Percentiles rank a stretch among this genome's conserved stretches.
Conservation (phyloP, 2,113 vertebrate genomes). For the Corythornis vintsioides region DNA sequence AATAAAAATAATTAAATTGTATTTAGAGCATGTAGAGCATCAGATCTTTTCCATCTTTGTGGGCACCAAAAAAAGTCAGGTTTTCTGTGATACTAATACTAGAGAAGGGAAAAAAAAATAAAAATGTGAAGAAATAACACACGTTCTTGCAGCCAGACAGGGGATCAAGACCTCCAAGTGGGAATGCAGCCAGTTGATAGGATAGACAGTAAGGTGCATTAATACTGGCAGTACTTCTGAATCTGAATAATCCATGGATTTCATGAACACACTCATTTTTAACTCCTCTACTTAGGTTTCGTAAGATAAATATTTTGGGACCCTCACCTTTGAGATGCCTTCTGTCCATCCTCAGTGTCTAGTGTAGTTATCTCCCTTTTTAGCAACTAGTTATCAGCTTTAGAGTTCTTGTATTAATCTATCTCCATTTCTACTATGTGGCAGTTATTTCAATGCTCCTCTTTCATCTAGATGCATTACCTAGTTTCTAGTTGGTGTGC, state of each 20-base stretch:
- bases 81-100: not conserved
- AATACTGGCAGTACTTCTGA: not conserved
- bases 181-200: not conserved
- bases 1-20: slow-evolving; percentile 54
- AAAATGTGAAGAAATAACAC: not conserved
- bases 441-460: not conserved
- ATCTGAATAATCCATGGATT: not conserved
- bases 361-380: not conserved
- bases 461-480: not conserved
- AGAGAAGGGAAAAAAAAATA: not conserved
- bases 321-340: not conserved
- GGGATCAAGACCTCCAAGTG: not conserved
- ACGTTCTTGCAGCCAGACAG: not conserved
- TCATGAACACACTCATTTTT: not conserved
- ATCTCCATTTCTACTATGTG: not conserved
- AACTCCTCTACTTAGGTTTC: not conserved
- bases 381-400: not conserved
- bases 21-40: not conserved
- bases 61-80: not conserved
- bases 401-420: not conserved
- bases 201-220: not conserved
- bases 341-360: not conserved
- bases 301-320: not conserved
- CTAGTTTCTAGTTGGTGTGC: not conserved
- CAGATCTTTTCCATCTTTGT: not conserved